Evolutionary conservation across 2,113 vertebrate genomes (phyloP).

Genomic region (Pelobates fuscus): DNA sequence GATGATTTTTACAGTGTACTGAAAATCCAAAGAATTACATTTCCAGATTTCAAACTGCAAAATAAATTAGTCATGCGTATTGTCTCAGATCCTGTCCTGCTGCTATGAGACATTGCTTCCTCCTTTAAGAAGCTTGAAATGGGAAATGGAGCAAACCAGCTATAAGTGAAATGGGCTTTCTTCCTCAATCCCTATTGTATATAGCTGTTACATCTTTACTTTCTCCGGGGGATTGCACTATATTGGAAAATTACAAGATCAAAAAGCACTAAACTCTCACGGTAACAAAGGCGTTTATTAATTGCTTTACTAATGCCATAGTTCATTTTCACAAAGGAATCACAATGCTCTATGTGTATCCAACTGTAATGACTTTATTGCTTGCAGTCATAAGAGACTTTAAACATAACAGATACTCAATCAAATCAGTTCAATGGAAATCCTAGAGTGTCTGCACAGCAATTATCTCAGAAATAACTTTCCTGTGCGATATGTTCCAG

Average conservation of each 20-base stretch:
- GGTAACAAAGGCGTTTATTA: constrained; percentile 29
- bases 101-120: constrained; percentile 37
- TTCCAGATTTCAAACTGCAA: constrained; percentile 46
- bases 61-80: constrained; percentile 41
- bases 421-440: constrained; percentile 32
- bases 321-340: constrained; percentile 28
- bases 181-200: constrained; percentile 12
- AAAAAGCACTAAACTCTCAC: constrained; percentile 13
- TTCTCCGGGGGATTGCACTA: constrained; percentile 8
- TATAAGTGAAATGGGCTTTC: constrained; percentile 10
- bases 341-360: constrained; percentile 2
- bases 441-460: constrained; percentile 36
- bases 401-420: constrained; percentile 45
- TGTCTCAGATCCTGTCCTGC: constrained; percentile 34
- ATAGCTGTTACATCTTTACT: not conserved
- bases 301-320: constrained; percentile 25
- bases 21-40: constrained; percentile 44
- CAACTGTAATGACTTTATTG: constrained; percentile 16
- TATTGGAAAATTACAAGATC: constrained; percentile 38
- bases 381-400: constrained; percentile 25
- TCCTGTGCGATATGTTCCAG: constrained; percentile 43
- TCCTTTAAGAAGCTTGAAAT: constrained; percentile 25
- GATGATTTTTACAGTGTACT: constrained; percentile 49
- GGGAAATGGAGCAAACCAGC: not conserved
- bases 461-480: constrained; percentile 43